Percentiles rank a stretch among this genome's conserved stretches.
Conservation (phyloP, 2,113 vertebrate species). For the Pterocles burchelli region DNA sequence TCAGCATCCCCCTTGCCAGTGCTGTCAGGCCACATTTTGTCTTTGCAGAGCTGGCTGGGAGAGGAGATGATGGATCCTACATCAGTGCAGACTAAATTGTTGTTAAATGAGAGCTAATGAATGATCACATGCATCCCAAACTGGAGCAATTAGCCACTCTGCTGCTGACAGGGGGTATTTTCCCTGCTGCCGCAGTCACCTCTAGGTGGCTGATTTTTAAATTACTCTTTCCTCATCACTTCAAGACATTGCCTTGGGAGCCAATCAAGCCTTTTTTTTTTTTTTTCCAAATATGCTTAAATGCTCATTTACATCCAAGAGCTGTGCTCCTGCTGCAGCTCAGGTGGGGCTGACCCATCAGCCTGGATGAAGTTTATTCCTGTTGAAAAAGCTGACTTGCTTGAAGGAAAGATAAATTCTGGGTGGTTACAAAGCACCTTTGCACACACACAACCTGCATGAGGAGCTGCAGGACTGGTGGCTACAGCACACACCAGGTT, state of each 20-base stretch:
- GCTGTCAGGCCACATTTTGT: not conserved
- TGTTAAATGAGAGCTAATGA: conserved; percentile 29
- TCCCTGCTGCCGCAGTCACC: not conserved
- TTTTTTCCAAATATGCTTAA: not conserved
- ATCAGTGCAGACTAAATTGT: not conserved
- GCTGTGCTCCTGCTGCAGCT: not conserved
- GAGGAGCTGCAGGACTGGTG: not conserved
- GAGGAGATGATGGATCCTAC: not conserved
- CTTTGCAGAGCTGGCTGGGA: not conserved
- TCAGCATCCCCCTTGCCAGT: not conserved
- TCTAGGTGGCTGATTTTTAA: conserved; percentile 23
- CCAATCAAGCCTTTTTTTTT: not conserved
- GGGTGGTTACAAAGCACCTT: not conserved
- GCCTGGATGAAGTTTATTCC: not conserved
- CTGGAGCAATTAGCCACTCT: conserved; percentile 24
- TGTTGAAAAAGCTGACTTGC: not conserved
- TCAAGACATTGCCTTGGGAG: not conserved
- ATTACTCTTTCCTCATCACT: not conserved
- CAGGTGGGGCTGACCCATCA: not conserved
- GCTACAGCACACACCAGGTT: not conserved
- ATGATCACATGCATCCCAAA: conserved; percentile 7
- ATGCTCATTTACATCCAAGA: not conserved
- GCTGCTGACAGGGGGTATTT: not conserved
- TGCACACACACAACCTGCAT: not conserved
- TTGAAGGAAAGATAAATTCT: not conserved